These are phyloP conservation scores for Pycnonotus jocosus DNA, from an alignment of 2,113 vertebrate genomes.

Conservation along the genomic window DNA sequence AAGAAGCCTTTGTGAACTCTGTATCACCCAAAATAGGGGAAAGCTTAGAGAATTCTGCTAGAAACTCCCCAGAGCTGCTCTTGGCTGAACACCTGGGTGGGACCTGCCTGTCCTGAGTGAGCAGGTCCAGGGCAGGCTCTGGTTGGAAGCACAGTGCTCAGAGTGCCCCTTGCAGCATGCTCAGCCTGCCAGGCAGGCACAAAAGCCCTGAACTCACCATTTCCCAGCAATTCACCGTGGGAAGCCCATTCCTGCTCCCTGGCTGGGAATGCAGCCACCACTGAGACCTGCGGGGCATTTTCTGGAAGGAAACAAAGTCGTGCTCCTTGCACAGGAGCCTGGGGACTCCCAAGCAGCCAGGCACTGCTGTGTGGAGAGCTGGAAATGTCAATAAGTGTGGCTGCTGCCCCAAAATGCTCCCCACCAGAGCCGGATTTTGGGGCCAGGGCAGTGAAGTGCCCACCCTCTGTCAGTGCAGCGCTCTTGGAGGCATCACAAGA, in stretches of 20 bases:
- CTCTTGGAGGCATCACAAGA: not conserved
- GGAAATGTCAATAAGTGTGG: not conserved
- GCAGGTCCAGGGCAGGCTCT: not conserved
- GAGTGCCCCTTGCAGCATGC: accelerated
- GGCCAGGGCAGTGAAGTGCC: too few relatives aligned
- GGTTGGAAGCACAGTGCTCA: not conserved
- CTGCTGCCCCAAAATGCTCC: not conserved
- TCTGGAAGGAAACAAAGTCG: not conserved
- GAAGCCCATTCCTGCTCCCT: not conserved
- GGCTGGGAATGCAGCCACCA: not conserved
- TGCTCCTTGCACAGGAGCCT: not conserved
- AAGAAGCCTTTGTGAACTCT: not conserved
- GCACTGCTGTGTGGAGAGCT: not conserved
- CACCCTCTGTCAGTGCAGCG: accelerated
- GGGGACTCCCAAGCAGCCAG: not conserved
- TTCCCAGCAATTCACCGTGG: not conserved
- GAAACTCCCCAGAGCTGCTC: not conserved
- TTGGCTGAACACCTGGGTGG: not conserved
- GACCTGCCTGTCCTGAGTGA: not conserved
- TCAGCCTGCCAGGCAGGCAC: not conserved
- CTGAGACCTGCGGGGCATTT: not conserved
- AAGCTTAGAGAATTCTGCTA: not conserved
- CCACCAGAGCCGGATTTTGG: not conserved
- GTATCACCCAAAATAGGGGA: not conserved
- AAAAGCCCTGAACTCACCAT: not conserved